Percentiles rank a stretch among this genome's conserved stretches.
phyloP scores from a whole-genome alignment of 2,888 invertebrate species.

The Andrena chrysosceles region DNA sequence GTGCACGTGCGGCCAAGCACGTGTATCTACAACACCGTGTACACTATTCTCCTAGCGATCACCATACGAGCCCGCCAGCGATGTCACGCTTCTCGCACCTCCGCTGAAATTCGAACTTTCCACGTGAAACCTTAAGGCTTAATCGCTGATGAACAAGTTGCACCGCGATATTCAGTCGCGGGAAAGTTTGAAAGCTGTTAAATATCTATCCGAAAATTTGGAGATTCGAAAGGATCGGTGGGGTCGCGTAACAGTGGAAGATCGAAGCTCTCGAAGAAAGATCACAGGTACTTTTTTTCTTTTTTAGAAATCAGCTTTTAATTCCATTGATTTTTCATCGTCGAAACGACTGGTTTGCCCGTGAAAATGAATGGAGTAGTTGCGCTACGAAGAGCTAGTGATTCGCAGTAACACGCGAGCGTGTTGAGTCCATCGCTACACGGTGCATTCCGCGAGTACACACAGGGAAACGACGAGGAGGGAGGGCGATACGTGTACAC shows the following conservation, averaged over 20 bases:
- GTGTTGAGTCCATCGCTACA: slow-evolving; percentile 17
- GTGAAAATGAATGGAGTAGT: too few species aligned
- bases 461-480: not conserved
- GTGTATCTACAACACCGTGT: slow-evolving; percentile 38
- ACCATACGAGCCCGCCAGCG: not conserved
- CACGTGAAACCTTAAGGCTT: not conserved
- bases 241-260: too few species aligned
- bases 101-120: not conserved
- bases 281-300: too few species aligned
- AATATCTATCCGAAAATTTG: too few species aligned
- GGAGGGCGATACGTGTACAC: not conserved
- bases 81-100: slow-evolving; percentile 3
- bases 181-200: too few species aligned
- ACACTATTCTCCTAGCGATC: not conserved
- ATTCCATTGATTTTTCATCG: too few species aligned
- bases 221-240: too few species aligned
- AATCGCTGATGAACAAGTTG: not conserved
- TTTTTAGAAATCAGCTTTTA: too few species aligned
- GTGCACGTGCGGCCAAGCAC: slow-evolving; percentile 45
- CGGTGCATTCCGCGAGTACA: not conserved
- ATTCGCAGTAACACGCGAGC: slow-evolving; percentile 2
- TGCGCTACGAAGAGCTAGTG: not conserved
- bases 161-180: too few species aligned
- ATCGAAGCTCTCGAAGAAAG: too few species aligned
- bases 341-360: too few species aligned